A percentile compares a stretch with the other conserved stretches of the same genome.
Conservation (phyloP, 2,797 vertebrate species). For the Pachyuromys duprasi region DNA sequence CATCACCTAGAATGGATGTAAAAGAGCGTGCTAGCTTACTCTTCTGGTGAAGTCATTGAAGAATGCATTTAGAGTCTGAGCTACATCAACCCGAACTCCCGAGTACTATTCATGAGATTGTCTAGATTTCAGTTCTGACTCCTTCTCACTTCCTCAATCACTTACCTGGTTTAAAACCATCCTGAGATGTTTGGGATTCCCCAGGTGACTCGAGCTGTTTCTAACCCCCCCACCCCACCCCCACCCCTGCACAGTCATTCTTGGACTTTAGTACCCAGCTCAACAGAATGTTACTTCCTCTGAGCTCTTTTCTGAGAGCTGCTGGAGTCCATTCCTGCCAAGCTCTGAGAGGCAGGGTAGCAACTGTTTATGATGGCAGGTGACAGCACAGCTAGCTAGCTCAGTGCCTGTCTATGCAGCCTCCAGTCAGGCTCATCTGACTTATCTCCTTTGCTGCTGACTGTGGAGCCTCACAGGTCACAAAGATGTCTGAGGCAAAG, state of each 20-base stretch:
- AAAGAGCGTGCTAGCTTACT: not conserved
- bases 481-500: not conserved
- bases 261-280: not conserved
- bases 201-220: not conserved
- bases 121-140: not conserved
- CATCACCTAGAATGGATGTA: not conserved
- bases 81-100: not conserved
- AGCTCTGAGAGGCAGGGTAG: not conserved
- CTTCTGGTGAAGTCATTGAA: conserved; percentile 19
- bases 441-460: not conserved
- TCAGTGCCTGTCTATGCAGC: not conserved
- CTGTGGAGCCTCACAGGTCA: not conserved
- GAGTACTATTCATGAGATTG: not conserved
- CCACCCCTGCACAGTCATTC: not conserved
- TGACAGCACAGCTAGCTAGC: not conserved
- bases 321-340: not conserved
- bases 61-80: not conserved
- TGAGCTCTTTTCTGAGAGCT: not conserved
- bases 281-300: not conserved
- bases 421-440: not conserved
- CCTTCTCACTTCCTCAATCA: conserved; percentile 12
- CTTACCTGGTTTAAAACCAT: conserved; percentile 27
- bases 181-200: conserved; percentile 20
- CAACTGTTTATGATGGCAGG: not conserved
- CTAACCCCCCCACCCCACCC: not conserved